Base-by-base conservation (phyloP, 2,797 vertebrate species). In the Mormyrus hasselquistii region DNA sequence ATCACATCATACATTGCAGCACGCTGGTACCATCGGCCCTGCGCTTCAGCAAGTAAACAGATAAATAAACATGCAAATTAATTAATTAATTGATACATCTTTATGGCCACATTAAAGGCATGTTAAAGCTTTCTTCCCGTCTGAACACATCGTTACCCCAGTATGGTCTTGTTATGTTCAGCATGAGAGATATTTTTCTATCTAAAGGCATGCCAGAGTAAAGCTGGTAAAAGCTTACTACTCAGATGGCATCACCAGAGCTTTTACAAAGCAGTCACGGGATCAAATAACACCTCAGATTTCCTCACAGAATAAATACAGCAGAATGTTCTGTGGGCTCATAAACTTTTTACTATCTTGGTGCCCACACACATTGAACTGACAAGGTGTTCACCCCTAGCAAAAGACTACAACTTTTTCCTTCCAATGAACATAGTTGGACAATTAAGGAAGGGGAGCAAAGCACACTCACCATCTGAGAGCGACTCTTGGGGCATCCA, bases 401-500 rank as follows among this genome's bases (percentile, higher is more conserved):
- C 49, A 52, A 55, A 53, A 73, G 41, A 90, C 89, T 89, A 91
- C 89, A 88, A 89, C 91, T 53, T 16, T 0, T n/a, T 14, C 38
- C 87, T 89, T 87, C 88, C 89, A 92, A 91, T 92, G 91, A 88
- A 85, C 86, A 92, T 79, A 84, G 86, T 29, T 50, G 50, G 25
- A 79, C 69, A 55, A 29, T 59, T 22, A 53, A 86, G 22, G 49
- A 89, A 34, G 89, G 47, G 16, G 4, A 55, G 19, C 41, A 49
- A 86, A 49, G 90, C 89, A 88, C 91, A 96, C 98, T 98, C 89
- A 99, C 98, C 98, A 99, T 99, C 97, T 99, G 98, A 93, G 98
- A 97, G 79, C 95, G 96, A 92, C 97, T 99, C 96, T 98, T 99
- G 0, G 98, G 98, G 93, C 97, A 98, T 95, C 97, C 97, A 96